Evolutionary conservation across 2,888 invertebrate species (phyloP).

Genomic region (Drosophila atripex): DNA sequence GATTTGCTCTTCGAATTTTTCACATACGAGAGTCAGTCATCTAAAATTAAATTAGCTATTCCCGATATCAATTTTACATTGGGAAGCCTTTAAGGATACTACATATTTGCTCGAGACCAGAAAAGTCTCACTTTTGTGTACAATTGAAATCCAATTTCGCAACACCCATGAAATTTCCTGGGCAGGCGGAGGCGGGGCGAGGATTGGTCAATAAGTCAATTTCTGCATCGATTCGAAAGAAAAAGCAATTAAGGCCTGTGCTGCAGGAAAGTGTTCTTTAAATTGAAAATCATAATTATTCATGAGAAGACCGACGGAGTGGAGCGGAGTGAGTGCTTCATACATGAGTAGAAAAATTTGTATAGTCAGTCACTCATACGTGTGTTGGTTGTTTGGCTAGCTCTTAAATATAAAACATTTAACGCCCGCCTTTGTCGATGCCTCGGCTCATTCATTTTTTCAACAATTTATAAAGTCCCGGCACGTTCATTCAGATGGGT

Average conservation of each 20-base stretch:
- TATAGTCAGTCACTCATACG: slow-evolving; percentile 42
- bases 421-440: slow-evolving; percentile 67
- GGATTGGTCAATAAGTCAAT: slow-evolving; percentile 46
- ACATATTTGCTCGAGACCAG: not conserved
- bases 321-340: slow-evolving; percentile 15
- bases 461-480: slow-evolving; percentile 60
- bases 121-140: slow-evolving; percentile 14
- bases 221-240: slow-evolving; percentile 46
- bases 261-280: slow-evolving; percentile 51
- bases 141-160: slow-evolving; percentile 51
- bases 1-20: slow-evolving; percentile 10
- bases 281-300: slow-evolving; percentile 75
- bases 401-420: slow-evolving; percentile 76
- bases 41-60: not conserved
- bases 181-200: not conserved
- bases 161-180: no score
- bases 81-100: not conserved
- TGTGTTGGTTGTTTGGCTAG: slow-evolving; percentile 53
- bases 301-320: slow-evolving; percentile 25
- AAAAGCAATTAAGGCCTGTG: slow-evolving; percentile 51
- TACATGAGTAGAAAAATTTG: slow-evolving; percentile 48
- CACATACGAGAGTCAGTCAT: not conserved
- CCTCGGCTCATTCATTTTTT: slow-evolving; percentile 65
- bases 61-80: not conserved
- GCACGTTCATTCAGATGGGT: slow-evolving; percentile 17